Evolutionary conservation across 2,113 vertebrate genomes (phyloP), one percentile per base, ranked within the genome.

Genomic region (Holacanthus passer): DNA sequence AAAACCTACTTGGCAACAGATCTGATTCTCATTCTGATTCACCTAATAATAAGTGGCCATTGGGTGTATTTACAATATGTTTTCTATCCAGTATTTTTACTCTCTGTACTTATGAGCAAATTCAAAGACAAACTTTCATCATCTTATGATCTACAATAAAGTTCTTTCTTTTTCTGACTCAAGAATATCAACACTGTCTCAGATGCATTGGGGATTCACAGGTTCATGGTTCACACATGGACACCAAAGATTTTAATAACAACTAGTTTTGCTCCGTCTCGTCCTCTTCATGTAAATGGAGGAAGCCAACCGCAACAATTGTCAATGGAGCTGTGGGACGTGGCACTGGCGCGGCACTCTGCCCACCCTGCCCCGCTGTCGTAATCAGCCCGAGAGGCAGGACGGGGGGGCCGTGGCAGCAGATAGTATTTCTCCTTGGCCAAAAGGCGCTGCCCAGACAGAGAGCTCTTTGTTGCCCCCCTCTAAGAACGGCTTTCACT

Each of bases 371-470:
- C 81, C 87, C 89, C 80, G 70, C 89, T 88, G 88, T 93, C 20
- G 55, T 87, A 94, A 92, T 93, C 92, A 90, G 81, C 79, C 89
- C 88, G 41, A 84, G 70, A 86, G 66, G 76, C 70, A 81, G 78
- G 72, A 88, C 91, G 92, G 55, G 14, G 71, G 87, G 78, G 71
- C 69, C n/a, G 43, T 87, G 89, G 84, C 84, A 93, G 88, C 45
- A 90, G 94, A 94, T 91, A 93, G 91, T 88, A 88, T 96, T 95
- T 94, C 94, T 91, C 63, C 81, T 87, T 84, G 84, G 85, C 90
- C 92, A 87, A 93, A 93, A 91, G 86, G 92, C 87, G 82, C 71
- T 88, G 81, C 79, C 87, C 82, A 78, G 92, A 96, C 93, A 95
- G 93, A 92, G 83, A 69, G 82, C 82, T 91, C 95, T 94, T 94